Conservation (phyloP, 2,888 invertebrate species). For the Mylabris sibirica region DNA sequence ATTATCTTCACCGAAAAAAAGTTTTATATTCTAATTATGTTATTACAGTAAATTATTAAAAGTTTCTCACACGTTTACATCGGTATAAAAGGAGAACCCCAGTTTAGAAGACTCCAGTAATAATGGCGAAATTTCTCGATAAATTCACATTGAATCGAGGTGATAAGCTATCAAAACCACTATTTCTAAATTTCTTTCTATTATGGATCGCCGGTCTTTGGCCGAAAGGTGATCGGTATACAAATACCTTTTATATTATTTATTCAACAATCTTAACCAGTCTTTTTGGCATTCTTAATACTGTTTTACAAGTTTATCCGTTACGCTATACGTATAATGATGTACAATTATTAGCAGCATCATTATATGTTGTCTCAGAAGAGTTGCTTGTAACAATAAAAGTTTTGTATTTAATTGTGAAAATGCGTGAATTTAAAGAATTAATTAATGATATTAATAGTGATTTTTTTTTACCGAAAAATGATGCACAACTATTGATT, state of each 20-base stretch:
- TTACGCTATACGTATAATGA: not conserved
- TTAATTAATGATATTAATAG: not conserved
- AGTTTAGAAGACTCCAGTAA: not conserved
- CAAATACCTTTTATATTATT: not conserved
- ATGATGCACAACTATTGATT: constrained; percentile 20
- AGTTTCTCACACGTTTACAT: not conserved
- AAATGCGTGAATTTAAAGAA: not conserved
- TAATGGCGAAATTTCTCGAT: not conserved
- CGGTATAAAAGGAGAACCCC: not conserved
- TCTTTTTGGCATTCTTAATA: not conserved
- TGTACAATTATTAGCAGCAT: not conserved
- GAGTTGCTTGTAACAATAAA: not conserved
- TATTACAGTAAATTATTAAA: not conserved
- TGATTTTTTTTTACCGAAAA: constrained; percentile 32
- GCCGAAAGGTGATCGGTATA: not conserved
- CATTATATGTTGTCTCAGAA: not conserved
- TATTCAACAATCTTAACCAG: not conserved
- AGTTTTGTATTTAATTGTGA: not conserved
- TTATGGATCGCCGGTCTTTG: not conserved
- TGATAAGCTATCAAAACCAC: not conserved
- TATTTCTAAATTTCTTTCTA: not conserved
- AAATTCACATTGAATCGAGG: not conserved
- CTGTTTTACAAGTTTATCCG: not conserved
- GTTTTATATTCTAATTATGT: not conserved
- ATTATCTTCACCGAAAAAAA: too few relatives aligned